These are phyloP conservation scores for Isoperla grammatica DNA, from an alignment of 2,888 invertebrate species.

Conservation along the genomic window DNA sequence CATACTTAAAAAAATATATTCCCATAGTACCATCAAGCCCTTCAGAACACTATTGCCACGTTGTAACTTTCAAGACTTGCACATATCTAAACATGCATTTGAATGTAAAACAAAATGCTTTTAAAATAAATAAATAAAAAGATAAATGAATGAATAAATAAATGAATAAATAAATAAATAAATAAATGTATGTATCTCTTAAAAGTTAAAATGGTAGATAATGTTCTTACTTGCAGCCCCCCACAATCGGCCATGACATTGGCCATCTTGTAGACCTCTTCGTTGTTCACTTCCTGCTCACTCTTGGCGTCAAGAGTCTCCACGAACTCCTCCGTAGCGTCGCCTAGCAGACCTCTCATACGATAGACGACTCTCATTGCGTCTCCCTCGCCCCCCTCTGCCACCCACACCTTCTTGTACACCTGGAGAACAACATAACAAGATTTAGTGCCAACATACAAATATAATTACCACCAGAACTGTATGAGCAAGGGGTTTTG, in stretches of 20 bases:
- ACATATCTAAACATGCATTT: too few relatives aligned
- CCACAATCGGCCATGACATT: constrained; percentile 77
- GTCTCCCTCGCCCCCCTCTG: constrained; percentile 81
- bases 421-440: constrained; percentile 48
- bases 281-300: constrained; percentile 87
- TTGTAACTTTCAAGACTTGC: too few relatives aligned
- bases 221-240: constrained; percentile 55
- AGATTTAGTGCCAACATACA: not conserved
- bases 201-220: too few relatives aligned
- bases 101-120: too few relatives aligned
- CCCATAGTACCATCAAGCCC: too few relatives aligned
- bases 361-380: constrained; percentile 97
- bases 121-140: too few relatives aligned
- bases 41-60: too few relatives aligned
- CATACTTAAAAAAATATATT: too few relatives aligned
- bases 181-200: too few relatives aligned
- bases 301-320: constrained; percentile 82
- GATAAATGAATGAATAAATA: too few relatives aligned
- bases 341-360: constrained; percentile 95
- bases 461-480: not conserved
- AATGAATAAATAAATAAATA: too few relatives aligned
- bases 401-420: constrained; percentile 68
- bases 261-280: constrained; percentile 88
- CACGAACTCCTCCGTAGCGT: constrained; percentile 98
- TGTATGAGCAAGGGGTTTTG: not conserved